phyloP scores from a whole-genome alignment of 2,797 vertebrate species.

The Todus mexicanus region DNA sequence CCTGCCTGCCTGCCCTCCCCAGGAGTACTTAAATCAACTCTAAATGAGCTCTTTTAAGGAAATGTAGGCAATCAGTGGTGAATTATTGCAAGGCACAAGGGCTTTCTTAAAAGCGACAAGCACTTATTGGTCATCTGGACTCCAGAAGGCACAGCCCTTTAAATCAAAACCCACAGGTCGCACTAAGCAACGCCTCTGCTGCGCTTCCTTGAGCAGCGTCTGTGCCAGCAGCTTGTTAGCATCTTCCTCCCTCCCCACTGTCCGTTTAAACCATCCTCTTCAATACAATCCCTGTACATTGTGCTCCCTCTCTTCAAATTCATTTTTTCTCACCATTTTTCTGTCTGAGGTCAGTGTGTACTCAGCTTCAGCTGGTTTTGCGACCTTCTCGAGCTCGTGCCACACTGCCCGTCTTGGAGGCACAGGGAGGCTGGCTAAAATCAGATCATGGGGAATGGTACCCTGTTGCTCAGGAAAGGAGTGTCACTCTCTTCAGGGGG shows the following conservation, averaged over 20 bases:
- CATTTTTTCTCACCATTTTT: background rate
- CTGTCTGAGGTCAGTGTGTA: background rate
- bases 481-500: background rate
- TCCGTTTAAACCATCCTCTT: background rate
- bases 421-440: background rate
- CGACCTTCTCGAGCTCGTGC: background rate
- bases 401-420: background rate
- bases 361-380: background rate
- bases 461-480: background rate
- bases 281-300: rapidly evolving
- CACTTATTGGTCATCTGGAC: conserved; percentile 48
- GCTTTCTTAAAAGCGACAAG: background rate
- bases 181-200: background rate
- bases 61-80: conserved; percentile 52
- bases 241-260: background rate
- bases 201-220: background rate
- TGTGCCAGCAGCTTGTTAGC: background rate
- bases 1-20: background rate
- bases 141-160: conserved; percentile 12
- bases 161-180: background rate
- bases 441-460: background rate
- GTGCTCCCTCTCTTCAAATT: background rate
- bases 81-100: conserved; percentile 43
- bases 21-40: conserved; percentile 50
- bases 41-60: conserved; percentile 57